Percentiles rank a stretch among this genome's conserved stretches.
phyloP scores from a whole-genome alignment of 2,888 invertebrate species.

The Drosophila glabriapex region DNA sequence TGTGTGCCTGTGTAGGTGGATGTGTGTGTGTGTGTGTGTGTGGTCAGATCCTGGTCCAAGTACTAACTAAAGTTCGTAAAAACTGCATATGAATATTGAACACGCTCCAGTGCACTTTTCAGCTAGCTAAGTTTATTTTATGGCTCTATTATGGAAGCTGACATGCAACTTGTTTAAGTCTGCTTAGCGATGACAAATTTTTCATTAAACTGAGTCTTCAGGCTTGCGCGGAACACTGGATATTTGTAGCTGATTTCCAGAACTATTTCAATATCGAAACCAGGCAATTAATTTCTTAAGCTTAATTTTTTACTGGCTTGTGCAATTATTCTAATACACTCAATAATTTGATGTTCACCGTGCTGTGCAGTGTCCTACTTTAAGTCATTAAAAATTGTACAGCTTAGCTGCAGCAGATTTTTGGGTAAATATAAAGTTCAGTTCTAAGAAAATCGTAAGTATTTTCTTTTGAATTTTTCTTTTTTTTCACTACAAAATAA shows the following conservation, averaged over 20 bases:
- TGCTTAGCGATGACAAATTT: neutral
- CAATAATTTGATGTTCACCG: neutral
- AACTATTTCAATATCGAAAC: constrained; percentile 6
- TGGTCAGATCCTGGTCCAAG: constrained; percentile 33
- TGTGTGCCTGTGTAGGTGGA: neutral
- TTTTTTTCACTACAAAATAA: neutral
- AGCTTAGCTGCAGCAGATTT: neutral
- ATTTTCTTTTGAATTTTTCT: neutral
- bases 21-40: neutral
- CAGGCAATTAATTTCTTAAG: neutral
- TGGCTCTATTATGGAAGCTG: constrained; percentile 12
- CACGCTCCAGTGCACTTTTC: constrained; percentile 23
- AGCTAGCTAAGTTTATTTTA: constrained; percentile 17
- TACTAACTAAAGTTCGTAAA: constrained; percentile 50
- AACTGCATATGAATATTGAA: constrained; percentile 55
- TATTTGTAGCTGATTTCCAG: neutral
- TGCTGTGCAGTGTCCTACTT: neutral
- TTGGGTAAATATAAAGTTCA: neutral
- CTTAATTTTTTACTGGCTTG: neutral
- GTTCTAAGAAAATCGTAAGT: neutral
- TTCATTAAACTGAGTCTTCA: neutral
- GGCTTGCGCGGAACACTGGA: neutral
- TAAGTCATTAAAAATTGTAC: too few relatives aligned
- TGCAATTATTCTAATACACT: neutral
- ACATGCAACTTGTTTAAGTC: constrained; percentile 7